Evolutionary conservation across 2,888 invertebrate species (phyloP), one percentile per base, ranked within the genome.

Genomic region (Agonopterix alstromeriana): DNA sequence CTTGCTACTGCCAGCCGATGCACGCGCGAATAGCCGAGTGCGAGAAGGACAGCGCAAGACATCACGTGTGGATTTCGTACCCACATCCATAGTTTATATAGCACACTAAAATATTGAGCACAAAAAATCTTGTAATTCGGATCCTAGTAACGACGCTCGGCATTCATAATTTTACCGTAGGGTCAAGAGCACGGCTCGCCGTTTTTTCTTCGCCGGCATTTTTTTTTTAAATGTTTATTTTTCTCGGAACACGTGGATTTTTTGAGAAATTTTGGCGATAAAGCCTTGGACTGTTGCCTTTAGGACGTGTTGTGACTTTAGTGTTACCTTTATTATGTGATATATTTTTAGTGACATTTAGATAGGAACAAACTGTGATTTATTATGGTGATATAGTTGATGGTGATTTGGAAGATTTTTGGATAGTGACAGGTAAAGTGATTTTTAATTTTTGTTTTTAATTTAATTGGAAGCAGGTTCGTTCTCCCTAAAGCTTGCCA

Each of bases 311-410:
- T 88, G 88, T 88, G 87, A 88, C 85, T 62, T 62, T 82, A 82
- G 85, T 86, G 88, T 83, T 86, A 86, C 84, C 84, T 67, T 72
- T 72, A 81, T 79, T 77, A 85, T 88, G 87, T 88, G 88, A 88
- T 88, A 85, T 83, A 67, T 66, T 67, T 77, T 80, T 83, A 84
- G 84, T 86, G 88, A 86, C 87, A 77, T 77, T 83, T 73, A 79
- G 69, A 75, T 85, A 86, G 70, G 78, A 86, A 84, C 85, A 77
- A 86, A 86, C 88, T 88, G 88, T 88, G 88, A 88, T 88, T 83
- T 82, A 78, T 70, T 75, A 78, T 82, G 83, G 88, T 88, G 88
- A 88, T 88, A 87, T 74, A 73, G 71, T 75, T 79, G 85, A 82
- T 78, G 82, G 74, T 60, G 70, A 71, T 73, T 49, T 36, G 17